Evolutionary conservation across 2,113 vertebrate genomes (phyloP).

Genomic region (Dissostichus mawsoni): DNA sequence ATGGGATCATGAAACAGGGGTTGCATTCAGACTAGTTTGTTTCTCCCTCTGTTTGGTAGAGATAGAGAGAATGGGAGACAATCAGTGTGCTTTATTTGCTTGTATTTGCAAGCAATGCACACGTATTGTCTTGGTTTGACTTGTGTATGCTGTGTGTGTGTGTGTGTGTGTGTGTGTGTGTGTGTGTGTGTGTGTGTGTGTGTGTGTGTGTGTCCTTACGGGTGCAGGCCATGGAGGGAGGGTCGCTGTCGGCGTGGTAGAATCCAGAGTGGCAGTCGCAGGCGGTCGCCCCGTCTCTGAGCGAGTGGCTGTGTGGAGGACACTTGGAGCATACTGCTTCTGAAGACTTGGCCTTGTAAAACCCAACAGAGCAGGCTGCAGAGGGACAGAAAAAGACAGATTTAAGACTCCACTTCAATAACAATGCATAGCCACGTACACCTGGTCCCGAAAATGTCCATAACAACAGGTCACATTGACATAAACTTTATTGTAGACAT

Average conservation of each 20-base stretch:
- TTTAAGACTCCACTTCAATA: not conserved
- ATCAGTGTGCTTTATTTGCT: slow-evolving; percentile 39
- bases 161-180: not conserved
- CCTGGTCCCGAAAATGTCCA: not conserved
- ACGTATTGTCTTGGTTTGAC: slow-evolving; percentile 19
- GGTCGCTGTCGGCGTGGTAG: slow-evolving; percentile 75
- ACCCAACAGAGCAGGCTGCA: slow-evolving; percentile 73
- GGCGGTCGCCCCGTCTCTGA: slow-evolving; percentile 64
- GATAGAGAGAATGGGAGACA: slow-evolving; percentile 55
- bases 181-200: slow-evolving; percentile 12
- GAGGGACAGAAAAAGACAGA: not conserved
- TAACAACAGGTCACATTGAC: not conserved
- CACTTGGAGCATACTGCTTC: slow-evolving; percentile 73
- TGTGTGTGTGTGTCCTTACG: slow-evolving; percentile 60
- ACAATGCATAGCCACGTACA: not conserved
- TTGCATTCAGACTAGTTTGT: slow-evolving; percentile 69
- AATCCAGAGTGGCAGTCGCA: slow-evolving; percentile 77
- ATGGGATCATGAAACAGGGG: slow-evolving; percentile 73
- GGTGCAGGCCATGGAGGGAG: slow-evolving; percentile 76
- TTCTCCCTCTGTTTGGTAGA: slow-evolving; percentile 60
- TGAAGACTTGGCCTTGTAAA: slow-evolving; percentile 74
- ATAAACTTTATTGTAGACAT: not conserved
- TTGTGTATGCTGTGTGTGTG: slow-evolving; percentile 2
- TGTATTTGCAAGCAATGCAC: slow-evolving; percentile 46
- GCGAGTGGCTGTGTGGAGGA: slow-evolving; percentile 76